Evolutionary conservation across 2,888 invertebrate genomes (phyloP), one percentile per base, ranked within the genome.

Genomic region (Patella caerulea): DNA sequence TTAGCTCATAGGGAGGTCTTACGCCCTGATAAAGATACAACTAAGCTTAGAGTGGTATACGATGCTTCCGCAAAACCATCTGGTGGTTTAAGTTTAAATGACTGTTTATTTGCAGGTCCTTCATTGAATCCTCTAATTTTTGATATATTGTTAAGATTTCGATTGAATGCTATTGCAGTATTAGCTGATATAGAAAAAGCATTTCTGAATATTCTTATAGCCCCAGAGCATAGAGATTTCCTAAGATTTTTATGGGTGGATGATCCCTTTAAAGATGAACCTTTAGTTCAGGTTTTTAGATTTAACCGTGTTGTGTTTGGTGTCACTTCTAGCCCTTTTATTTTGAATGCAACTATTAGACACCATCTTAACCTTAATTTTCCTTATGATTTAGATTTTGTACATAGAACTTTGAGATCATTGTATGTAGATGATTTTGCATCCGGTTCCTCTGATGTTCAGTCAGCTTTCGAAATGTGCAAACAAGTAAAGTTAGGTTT

Each of bases 81-180:
- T 59, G 59, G 59, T 7, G 17, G 17, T 14, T 34, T 34, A 34
- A 59, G 59, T 15, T 59, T 59, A 15, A 59, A 59, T 15, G 59
- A 59, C 59, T 59, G 59, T 59, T 59, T 59, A 15, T 59, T n/a
- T 59, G 15, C 59, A 59, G 59, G 59, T 59, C 59, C 15, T 59
- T 59, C 59, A 17, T 59, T 59, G 7, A 59, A 59, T 15, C 59
- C 59, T 2, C 59, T 59, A 2, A 59, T 11, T n/a, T 59, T 59
- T 59, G 59, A 59, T 15, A 59, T 59, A 7, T 59, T 59, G 59
- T n/a, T 59, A 14, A 11, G 59, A 5, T 59, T 15, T 59, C 17
- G 59, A 59, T n/a, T 59, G 59, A 59, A 59, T 15, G 9, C 59
- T 59, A n/a, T 59, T 59, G 59, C 59, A 4, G 59, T 59, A n/a